Conservation (phyloP, 2,113 vertebrate species). For the Equus przewalskii region DNA sequence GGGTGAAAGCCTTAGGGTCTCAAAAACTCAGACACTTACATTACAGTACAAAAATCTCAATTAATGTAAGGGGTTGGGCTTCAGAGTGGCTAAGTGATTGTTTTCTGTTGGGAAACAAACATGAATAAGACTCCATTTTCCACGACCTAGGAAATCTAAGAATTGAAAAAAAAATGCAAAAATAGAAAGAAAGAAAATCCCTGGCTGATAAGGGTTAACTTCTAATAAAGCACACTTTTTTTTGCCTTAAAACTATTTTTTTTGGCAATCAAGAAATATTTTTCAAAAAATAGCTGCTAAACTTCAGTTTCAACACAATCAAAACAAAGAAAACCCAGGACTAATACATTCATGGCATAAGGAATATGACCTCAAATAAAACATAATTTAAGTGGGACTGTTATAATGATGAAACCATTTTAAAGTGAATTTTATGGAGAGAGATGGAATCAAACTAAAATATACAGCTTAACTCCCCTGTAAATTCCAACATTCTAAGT, state of each 20-base stretch:
- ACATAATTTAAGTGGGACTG: conserved; percentile 23
- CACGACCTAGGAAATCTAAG: conserved; percentile 24
- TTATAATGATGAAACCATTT: neutral
- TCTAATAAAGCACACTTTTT: neutral
- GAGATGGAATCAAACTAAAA: neutral
- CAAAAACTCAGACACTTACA: conserved; percentile 75
- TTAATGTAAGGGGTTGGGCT: conserved; percentile 46
- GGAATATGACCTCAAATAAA: conserved; percentile 22
- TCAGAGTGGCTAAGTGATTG: conserved; percentile 36
- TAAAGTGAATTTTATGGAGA: conserved; percentile 35
- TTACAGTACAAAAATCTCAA: conserved; percentile 78
- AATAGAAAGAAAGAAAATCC: conserved; percentile 3
- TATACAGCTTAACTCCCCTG: neutral
- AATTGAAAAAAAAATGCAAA: neutral
- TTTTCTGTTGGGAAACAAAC: conserved; percentile 73
- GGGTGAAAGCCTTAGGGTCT: conserved; percentile 85
- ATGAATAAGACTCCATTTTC: conserved; percentile 58
- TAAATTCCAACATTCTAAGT: conserved; percentile 29
- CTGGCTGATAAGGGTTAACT: neutral
- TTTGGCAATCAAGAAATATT: neutral
- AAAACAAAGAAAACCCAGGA: conserved; percentile 59
- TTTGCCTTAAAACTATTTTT: neutral
- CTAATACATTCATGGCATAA: neutral
- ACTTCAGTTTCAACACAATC: neutral
- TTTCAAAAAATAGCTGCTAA: conserved; percentile 7